Evolutionary conservation across 1,140 invertebrate species (phyloP), one percentile per base, ranked within the genome.

Genomic region (Aplysia californica): DNA sequence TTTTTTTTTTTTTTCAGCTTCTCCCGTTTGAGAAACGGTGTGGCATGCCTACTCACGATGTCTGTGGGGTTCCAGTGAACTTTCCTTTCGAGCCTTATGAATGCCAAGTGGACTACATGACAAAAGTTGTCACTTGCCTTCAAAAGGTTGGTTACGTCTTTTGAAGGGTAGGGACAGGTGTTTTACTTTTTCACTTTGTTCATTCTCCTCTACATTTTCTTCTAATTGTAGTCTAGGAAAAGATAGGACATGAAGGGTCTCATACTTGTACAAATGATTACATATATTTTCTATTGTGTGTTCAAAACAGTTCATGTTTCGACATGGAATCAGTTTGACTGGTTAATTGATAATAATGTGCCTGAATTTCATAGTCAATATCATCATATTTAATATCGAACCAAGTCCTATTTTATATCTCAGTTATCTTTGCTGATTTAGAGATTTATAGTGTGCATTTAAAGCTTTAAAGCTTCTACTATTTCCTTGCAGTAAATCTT

Each of bases 41-140:
- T n/a, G n/a, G n/a, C n/a, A n/a, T n/a, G n/a, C n/a, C n/a, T n/a
- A n/a, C n/a, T n/a, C n/a, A n/a, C n/a, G n/a, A n/a, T n/a, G n/a
- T n/a, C n/a, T n/a, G n/a, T 79, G 95, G 94, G 56, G 92, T 98
- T 64, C 90, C 93, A 29, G 93, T 99, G 15, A 93, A 93, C 79
- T 99, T 99, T 91, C 97, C 97, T n/a, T 98, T 96, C 88, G 93
- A 96, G 87, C 97, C 97, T 0, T 99, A 99, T 88, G 92, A 95
- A 78, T 94, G 98, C 67, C 97, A 99, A 91, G 93, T 94, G 79
- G 92, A 93, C 50, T 98, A 98, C 83, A 99, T 99, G 96, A 91
- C 92, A 85, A 96, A 96, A 91, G 96, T 99, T 0, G 93, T 99
- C 72, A 93, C 95, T 85, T 97, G 96, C 89, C 89, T 98, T 56